These are phyloP conservation scores for Lasioglossum malachurum DNA, from an alignment of 2,888 invertebrate species.

Conservation along the genomic window DNA sequence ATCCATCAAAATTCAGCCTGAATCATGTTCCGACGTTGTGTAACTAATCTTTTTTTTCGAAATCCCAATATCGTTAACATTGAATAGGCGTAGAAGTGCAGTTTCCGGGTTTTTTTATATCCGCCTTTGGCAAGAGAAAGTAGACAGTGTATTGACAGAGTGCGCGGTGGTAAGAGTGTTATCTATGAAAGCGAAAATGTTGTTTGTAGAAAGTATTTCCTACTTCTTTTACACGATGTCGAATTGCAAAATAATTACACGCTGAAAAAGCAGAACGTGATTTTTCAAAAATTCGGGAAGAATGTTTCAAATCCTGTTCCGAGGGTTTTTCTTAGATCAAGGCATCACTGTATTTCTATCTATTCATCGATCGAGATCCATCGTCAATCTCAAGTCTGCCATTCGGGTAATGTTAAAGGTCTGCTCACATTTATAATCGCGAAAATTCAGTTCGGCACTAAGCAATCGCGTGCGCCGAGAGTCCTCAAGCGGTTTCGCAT, in stretches of 20 bases:
- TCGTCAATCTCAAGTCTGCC: not conserved
- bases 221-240: not conserved
- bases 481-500: constrained; percentile 50
- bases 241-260: not conserved
- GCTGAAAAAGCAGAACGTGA: not conserved
- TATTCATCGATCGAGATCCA: not conserved
- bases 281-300: not conserved
- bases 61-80: not conserved
- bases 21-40: not conserved
- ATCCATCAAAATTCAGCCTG: not conserved
- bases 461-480: not conserved
- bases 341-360: not conserved
- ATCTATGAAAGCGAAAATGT: not conserved
- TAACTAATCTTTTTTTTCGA: not conserved
- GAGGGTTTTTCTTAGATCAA: no score
- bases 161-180: not conserved
- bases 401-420: constrained; percentile 19
- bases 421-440: constrained; percentile 28
- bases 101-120: not conserved
- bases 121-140: not conserved
- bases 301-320: no score
- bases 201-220: constrained; percentile 4
- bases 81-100: not conserved
- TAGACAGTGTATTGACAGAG: not conserved
- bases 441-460: constrained; percentile 30